phyloP scores from a whole-genome alignment of 2,113 vertebrate species.

The Cichladusa arquata region DNA sequence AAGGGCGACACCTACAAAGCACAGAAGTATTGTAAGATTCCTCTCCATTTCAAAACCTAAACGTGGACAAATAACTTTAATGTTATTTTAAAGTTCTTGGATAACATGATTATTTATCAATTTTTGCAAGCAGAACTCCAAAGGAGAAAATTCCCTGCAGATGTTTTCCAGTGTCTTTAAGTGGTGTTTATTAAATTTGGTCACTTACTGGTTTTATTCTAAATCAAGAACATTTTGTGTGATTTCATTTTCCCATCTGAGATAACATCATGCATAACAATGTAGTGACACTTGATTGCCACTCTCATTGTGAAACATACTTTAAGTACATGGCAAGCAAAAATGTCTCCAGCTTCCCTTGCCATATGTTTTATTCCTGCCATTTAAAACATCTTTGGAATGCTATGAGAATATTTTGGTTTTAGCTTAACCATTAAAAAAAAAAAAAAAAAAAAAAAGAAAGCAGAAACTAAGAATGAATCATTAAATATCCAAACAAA shows the following conservation, averaged over 20 bases:
- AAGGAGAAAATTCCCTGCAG: neutral
- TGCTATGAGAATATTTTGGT: neutral
- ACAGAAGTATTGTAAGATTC: neutral
- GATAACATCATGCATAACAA: constrained; percentile 51
- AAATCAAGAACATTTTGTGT: neutral
- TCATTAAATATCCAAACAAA: neutral
- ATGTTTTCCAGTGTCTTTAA: neutral
- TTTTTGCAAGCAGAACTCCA: neutral
- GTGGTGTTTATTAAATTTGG: neutral
- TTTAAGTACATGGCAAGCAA: neutral
- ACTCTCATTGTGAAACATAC: neutral
- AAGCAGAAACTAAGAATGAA: neutral
- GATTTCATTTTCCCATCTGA: constrained; percentile 58
- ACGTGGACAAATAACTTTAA: neutral
- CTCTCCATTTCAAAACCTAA: neutral
- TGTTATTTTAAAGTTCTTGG: neutral
- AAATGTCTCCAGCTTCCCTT: neutral
- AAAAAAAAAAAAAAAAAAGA: neutral
- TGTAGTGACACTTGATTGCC: constrained; percentile 9
- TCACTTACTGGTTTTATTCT: neutral
- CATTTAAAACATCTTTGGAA: neutral
- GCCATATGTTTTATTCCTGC: neutral
- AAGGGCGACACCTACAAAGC: neutral
- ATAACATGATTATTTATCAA: neutral
- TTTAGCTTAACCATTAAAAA: neutral